These are phyloP conservation scores for Macrosiphum euphorbiae DNA, from an alignment of 2,888 invertebrate genomes.

Conservation along the genomic window DNA sequence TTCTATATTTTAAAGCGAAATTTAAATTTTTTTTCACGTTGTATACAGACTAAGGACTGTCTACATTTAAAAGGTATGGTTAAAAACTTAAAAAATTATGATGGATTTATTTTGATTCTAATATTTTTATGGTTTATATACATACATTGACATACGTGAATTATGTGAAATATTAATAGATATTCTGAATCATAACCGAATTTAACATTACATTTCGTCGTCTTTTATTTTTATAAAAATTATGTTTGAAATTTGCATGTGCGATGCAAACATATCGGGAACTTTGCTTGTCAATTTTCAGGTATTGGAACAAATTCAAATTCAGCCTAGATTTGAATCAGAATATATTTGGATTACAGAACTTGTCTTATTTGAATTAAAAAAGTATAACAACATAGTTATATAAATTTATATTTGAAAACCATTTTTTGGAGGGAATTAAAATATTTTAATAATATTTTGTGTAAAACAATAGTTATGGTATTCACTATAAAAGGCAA, in stretches of 20 bases:
- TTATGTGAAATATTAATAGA: background rate
- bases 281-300: too few species aligned
- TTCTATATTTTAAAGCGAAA: background rate
- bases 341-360: too few species aligned
- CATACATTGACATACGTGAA: background rate
- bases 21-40: background rate
- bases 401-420: too few species aligned
- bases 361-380: too few species aligned
- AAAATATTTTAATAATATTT: too few species aligned
- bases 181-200: background rate
- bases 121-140: background rate
- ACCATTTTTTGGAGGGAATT: too few species aligned
- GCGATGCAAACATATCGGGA: background rate
- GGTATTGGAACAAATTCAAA: too few species aligned
- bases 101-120: background rate
- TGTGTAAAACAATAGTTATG: too few species aligned
- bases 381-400: too few species aligned
- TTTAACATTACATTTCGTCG: background rate
- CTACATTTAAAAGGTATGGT: background rate
- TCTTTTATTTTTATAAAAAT: background rate
- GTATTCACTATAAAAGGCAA: too few species aligned
- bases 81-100: background rate
- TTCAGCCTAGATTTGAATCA: too few species aligned
- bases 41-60: background rate
- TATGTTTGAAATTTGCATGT: background rate